Evolutionary conservation across 2,888 invertebrate genomes (phyloP).

Genomic region (Noctua fimbriata): DNA sequence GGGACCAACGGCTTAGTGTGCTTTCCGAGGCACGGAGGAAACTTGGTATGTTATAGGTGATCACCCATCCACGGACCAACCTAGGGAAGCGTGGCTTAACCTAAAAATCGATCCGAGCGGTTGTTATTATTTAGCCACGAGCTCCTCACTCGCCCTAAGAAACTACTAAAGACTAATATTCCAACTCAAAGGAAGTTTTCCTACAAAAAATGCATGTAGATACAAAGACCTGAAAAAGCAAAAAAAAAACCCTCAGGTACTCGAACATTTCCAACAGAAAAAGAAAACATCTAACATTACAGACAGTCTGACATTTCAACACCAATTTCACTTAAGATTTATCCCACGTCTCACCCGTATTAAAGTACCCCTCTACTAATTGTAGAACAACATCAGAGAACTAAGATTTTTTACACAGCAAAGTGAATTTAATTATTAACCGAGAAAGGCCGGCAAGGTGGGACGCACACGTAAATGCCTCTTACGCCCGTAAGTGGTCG

Average conservation of each 20-base stretch:
- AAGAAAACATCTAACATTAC: background rate
- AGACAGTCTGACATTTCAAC: constrained; percentile 9
- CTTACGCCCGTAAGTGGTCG: constrained; percentile 66
- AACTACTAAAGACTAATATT: background rate
- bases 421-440: constrained; percentile 68
- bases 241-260: background rate
- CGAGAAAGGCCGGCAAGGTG: constrained; percentile 54
- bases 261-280: background rate
- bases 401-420: constrained; percentile 60
- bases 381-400: constrained; percentile 43
- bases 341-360: constrained; percentile 1
- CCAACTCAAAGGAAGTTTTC: background rate
- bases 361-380: constrained; percentile 40
- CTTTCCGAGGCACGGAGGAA: no score
- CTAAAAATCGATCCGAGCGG: no score
- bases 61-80: no score
- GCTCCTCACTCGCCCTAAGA: background rate
- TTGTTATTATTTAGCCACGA: no score
- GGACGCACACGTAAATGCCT: constrained; percentile 64
- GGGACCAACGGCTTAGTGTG: no score
- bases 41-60: no score
- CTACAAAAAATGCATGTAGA: background rate
- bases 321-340: constrained; percentile 35
- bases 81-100: no score
- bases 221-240: background rate